These are phyloP conservation scores for Anoplopoma fimbria DNA, from an alignment of 2,113 vertebrate genomes.

Conservation along the genomic window DNA sequence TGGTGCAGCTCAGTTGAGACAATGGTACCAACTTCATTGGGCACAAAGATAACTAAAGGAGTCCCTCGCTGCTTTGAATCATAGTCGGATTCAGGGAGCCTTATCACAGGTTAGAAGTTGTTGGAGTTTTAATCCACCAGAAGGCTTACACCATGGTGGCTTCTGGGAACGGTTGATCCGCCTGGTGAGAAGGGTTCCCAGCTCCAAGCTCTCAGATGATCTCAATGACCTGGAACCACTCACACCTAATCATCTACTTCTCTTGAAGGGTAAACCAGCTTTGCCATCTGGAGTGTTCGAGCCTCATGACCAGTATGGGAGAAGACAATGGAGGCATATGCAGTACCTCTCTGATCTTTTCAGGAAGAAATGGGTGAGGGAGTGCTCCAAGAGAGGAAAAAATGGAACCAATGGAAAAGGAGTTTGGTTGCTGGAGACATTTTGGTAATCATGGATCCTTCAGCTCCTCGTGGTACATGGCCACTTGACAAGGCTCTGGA, in stretches of 20 bases:
- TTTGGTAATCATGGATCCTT: not conserved
- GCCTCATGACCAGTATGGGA: not conserved
- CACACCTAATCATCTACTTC: not conserved
- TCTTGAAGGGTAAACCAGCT: not conserved
- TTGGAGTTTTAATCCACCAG: too few species aligned
- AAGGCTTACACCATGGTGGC: too few species aligned
- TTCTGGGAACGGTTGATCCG: too few species aligned
- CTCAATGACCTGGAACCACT: not conserved
- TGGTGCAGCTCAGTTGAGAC: too few species aligned
- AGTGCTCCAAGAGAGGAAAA: not conserved
- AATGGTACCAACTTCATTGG: too few species aligned
- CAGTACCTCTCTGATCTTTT: not conserved
- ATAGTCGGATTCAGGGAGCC: too few species aligned
- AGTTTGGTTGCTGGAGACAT: not conserved
- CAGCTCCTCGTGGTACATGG: not conserved
- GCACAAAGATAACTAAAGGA: too few species aligned
- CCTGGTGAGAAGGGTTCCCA: too few species aligned
- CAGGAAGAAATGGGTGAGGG: not conserved
- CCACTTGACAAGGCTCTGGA: not conserved
- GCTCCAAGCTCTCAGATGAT: too few species aligned
- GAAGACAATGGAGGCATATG: not conserved
- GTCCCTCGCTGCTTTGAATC: too few species aligned
- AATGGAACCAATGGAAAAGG: not conserved
- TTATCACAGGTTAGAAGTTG: too few species aligned
- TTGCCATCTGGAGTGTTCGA: not conserved